Percentiles rank a stretch among this genome's conserved stretches.
phyloP scores from a whole-genome alignment of 2,113 vertebrate genomes.

The Gorsachius goisagi region DNA sequence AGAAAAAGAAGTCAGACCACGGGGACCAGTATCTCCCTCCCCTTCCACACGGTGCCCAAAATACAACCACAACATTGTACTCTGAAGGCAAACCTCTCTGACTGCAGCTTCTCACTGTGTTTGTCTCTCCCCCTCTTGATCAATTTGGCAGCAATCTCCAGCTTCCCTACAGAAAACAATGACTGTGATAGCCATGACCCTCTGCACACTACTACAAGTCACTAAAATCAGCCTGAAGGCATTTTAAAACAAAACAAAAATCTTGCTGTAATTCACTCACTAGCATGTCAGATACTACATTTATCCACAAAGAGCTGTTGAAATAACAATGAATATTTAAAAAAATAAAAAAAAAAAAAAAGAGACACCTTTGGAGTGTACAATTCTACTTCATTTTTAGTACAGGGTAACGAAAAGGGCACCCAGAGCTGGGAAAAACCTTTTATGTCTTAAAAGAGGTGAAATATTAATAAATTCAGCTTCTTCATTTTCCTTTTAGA shows the following conservation, averaged over 20 bases:
- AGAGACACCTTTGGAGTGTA: not conserved
- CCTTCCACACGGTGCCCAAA: not conserved
- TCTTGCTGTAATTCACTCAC: not conserved
- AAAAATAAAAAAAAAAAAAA: not conserved
- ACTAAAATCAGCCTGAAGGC: not conserved
- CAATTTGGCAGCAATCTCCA: not conserved
- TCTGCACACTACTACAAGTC: not conserved
- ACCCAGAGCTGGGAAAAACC: not conserved
- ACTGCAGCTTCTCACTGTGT: not conserved
- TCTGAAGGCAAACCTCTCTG: not conserved
- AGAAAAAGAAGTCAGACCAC: not conserved
- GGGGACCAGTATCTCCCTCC: not conserved
- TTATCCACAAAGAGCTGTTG: not conserved
- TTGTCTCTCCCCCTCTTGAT: not conserved
- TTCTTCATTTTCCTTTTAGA: not conserved
- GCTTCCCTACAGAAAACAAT: not conserved
- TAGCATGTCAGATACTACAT: not conserved
- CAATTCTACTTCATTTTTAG: not conserved
- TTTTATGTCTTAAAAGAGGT: not conserved
- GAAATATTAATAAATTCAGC: not conserved
- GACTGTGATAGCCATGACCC: not conserved
- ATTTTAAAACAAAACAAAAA: not conserved
- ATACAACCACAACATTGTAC: not conserved
- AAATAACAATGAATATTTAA: not conserved
- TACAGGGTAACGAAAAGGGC: not conserved